These are phyloP conservation scores for Stenolophus ochropezus DNA, from an alignment of 2,888 invertebrate species.

Conservation along the genomic window DNA sequence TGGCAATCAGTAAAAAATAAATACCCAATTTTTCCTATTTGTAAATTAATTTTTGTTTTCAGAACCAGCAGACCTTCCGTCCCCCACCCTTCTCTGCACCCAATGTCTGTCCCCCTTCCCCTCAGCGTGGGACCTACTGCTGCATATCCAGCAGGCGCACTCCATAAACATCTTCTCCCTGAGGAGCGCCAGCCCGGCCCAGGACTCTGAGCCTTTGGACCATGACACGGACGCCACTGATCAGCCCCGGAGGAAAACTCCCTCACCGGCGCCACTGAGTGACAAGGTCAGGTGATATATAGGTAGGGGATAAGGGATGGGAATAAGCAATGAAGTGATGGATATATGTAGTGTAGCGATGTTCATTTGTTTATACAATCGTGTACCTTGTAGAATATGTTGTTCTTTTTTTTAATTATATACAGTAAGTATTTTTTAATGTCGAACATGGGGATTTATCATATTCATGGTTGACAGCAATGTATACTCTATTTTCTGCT, in stretches of 20 bases:
- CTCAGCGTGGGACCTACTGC: constrained; percentile 82
- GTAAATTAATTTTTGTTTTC: neutral
- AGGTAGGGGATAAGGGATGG: neutral
- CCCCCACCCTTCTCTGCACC: constrained; percentile 75
- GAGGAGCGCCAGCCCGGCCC: constrained; percentile 49
- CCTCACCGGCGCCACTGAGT: neutral
- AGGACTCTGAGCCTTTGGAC: neutral
- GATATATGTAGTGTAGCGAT: neutral
- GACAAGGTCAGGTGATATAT: constrained; percentile 23
- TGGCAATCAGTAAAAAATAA: too few relatives aligned
- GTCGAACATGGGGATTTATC: too few relatives aligned
- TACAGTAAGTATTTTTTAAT: too few relatives aligned
- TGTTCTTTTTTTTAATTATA: too few relatives aligned
- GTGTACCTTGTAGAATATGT: too few relatives aligned
- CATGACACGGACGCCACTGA: neutral
- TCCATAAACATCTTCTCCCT: constrained; percentile 80
- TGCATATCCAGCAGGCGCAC: constrained; percentile 81
- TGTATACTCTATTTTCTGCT: too few relatives aligned
- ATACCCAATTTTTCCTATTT: too few relatives aligned
- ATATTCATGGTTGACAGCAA: too few relatives aligned
- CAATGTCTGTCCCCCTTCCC: constrained; percentile 81
- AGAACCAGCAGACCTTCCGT: neutral
- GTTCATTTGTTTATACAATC: too few relatives aligned
- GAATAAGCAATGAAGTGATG: neutral
- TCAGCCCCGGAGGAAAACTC: neutral